Base-by-base conservation (phyloP, 1,140 invertebrate genomes). In the Ceratitis capitata region DNA sequence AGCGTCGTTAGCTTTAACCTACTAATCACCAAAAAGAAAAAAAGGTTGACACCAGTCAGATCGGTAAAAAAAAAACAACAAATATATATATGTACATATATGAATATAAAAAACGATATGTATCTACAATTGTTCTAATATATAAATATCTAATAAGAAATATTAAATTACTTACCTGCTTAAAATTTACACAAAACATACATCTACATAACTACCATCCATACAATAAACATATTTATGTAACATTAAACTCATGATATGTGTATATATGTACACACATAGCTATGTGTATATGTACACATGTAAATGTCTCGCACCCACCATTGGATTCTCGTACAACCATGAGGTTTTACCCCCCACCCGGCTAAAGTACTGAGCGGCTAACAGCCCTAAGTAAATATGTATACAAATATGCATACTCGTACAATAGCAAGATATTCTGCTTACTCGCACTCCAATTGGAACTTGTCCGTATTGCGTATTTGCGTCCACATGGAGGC, bases 401-500 rank as follows among this genome's bases (percentile, higher is more conserved):
- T 23, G 32, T 69, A 5, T 69, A 19, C n/a, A 14, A 1, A 69
- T 19, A 61, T n/a, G 1, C 51, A 56, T 56, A 7, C 51, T 23
- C 23, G 23, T 56, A 53, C 19, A 32, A 0, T 2, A 0, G 12
- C 23, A 29, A 32, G 61, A 78, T 78, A 78, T 78, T 45, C 69
- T 78, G 35, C 39, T 26, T 26, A 35, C 69, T 78, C 69, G 32
- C 16, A 69, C 61, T 69, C 69, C 39, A 47, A 47, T 45, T 47
- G 69, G 69, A 78, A 78, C 61, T 69, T 78, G 69, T 45, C 69
- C 39, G 69, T 78, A 78, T 78, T 78, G 35, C 39, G 69, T 78
- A 45, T 78, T 78, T 78, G 69, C 39, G 69, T 78, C 69, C 69
- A 47, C 69, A 78, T 78, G 69, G 69, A 78, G 26, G 69, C 69